Percentiles rank a stretch among this genome's conserved stretches.
These are phyloP conservation scores for Antrozous pallidus DNA, from an alignment of 2,797 vertebrate genomes.

Conservation along the genomic window DNA sequence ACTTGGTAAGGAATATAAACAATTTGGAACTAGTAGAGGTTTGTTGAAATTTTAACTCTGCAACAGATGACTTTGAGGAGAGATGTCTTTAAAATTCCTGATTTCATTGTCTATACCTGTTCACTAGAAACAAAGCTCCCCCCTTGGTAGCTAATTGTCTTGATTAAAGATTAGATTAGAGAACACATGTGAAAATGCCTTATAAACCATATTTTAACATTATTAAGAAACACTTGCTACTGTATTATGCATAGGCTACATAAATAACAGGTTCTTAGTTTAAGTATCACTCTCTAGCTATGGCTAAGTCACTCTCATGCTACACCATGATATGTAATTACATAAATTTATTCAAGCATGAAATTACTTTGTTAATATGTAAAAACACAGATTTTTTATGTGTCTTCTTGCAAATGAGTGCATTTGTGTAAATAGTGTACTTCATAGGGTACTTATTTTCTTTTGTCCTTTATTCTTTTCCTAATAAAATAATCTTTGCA, in stretches of 20 bases:
- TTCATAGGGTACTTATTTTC: slow-evolving; percentile 32
- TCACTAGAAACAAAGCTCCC: neutral
- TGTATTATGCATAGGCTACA: neutral
- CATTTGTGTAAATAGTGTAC: slow-evolving; percentile 60
- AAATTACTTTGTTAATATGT: slow-evolving; percentile 71
- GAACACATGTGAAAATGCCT: neutral
- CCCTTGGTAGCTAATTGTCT: neutral
- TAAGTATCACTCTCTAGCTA: slow-evolving; percentile 58
- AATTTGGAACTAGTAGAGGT: neutral
- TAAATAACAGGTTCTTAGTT: slow-evolving; percentile 22
- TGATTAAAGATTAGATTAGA: slow-evolving; percentile 27
- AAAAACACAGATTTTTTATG: slow-evolving; percentile 47
- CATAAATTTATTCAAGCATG: slow-evolving; percentile 55
- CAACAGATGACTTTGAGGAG: neutral
- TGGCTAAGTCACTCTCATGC: slow-evolving; percentile 22
- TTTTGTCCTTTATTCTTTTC: slow-evolving; percentile 31
- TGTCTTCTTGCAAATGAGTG: slow-evolving; percentile 65
- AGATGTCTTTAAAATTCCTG: neutral
- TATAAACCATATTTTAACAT: slow-evolving; percentile 19
- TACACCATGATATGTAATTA: slow-evolving; percentile 63
- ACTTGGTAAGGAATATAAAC: neutral
- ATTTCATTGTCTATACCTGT: neutral
- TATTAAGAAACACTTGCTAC: slow-evolving; percentile 41
- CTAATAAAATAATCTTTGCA: slow-evolving; percentile 53
- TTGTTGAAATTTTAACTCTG: neutral